Percentiles rank a stretch among this genome's conserved stretches.
phyloP scores from a whole-genome alignment of 2,888 invertebrate species.

The Sarcophaga carnaria region DNA sequence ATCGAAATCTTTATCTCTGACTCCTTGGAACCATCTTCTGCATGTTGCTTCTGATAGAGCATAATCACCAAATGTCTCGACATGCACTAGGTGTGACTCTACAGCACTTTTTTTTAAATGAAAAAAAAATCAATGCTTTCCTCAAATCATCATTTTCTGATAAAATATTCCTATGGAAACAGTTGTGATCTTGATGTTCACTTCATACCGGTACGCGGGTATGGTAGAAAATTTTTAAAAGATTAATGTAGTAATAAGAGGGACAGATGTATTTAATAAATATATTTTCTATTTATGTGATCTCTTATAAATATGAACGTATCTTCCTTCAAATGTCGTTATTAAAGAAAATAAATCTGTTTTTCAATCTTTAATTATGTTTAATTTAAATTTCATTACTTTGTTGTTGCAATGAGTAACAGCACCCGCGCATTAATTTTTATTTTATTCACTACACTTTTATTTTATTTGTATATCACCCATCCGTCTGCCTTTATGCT shows the following conservation, averaged over 20 bases:
- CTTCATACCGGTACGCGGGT: too few relatives aligned
- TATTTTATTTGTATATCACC: neutral
- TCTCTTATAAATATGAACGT: slow-evolving; percentile 9
- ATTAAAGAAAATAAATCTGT: slow-evolving; percentile 5
- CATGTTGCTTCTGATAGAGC: too few relatives aligned
- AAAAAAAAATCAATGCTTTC: too few relatives aligned
- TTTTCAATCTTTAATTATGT: slow-evolving; percentile 60
- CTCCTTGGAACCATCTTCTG: too few relatives aligned
- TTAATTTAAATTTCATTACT: slow-evolving; percentile 50
- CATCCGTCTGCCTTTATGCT: neutral
- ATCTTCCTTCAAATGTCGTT: neutral
- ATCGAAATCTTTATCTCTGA: too few relatives aligned
- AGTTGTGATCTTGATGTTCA: too few relatives aligned
- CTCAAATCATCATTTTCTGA: too few relatives aligned
- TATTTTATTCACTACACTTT: slow-evolving; percentile 15
- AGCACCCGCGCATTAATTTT: slow-evolving; percentile 62
- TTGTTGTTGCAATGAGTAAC: slow-evolving; percentile 1
- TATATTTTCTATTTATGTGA: neutral
- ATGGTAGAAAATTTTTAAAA: too few relatives aligned
- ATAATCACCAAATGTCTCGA: too few relatives aligned
- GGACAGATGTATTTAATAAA: neutral
- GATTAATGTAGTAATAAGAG: neutral
- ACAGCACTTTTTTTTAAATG: too few relatives aligned
- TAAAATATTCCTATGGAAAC: too few relatives aligned
- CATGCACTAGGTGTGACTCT: too few relatives aligned